Evolutionary conservation across 2,113 vertebrate species (phyloP), one percentile per base, ranked within the genome.

Genomic region (Piaya cayana): DNA sequence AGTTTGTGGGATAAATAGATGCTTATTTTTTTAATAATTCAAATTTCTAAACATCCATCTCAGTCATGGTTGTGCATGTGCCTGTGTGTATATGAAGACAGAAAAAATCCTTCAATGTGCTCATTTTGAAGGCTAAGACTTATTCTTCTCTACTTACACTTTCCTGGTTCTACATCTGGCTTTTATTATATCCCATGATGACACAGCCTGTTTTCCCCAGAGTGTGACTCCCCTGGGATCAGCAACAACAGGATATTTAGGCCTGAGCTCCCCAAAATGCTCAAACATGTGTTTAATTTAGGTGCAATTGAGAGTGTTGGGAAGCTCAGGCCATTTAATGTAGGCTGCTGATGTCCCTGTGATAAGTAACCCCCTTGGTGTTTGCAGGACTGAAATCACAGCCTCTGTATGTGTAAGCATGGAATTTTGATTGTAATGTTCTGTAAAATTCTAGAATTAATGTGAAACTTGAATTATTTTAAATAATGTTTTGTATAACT

Each of bases 301-400:
- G 6, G 32, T 2, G 10, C 25, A 22, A 3, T 1, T 6, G 6
- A 7, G 55, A 22, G 21, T 3, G 14, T 1, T 3, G 2, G 17
- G 34, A 11, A 6, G 50, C 53, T 23, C 27, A 1, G n/a, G 4
- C 4, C 2, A 3, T 7, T 15, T 0, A 6, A 4, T 1, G 2
- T 5, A 2, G 0, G 13, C 11, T 16, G 65, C 79, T 9, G 0
- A 0, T 0, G 14, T 5, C 39, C 26, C 15, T 2, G 4, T 2
- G 1, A 5, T 2, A 6, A 15, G 49, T 16, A 7, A 32, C 7
- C 2, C 1, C 25, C 4, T 2, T 6, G 4, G n/a, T 0, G 6
- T 8, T 17, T 3, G 18, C 30, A 5, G 22, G 55, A 8, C 1
- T 1, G 1, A 9, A 39, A 43, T 36, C 37, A 4, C 1, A 3